Evolutionary conservation across 2,797 vertebrate genomes (phyloP).

Genomic region (Emys orbicularis): DNA sequence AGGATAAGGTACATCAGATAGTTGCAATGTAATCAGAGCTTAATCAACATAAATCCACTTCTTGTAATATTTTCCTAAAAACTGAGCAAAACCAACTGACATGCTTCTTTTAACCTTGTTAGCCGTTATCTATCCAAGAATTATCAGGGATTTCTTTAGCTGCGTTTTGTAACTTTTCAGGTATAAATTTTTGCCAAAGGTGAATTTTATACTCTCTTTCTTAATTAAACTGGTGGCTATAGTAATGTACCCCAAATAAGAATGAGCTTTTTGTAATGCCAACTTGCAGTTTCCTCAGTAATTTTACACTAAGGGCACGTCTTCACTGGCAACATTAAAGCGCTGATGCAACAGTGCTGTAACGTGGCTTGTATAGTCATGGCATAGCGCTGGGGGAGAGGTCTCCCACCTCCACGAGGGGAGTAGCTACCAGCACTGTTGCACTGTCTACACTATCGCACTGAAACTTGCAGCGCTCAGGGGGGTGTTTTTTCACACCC

Average conservation of each 20-base stretch:
- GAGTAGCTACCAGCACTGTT: too few relatives aligned
- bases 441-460: too few relatives aligned
- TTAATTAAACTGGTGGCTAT: background rate
- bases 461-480: too few relatives aligned
- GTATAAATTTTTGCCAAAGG: background rate
- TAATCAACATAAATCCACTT: background rate
- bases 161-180: background rate
- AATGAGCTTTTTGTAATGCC: background rate
- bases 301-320: background rate
- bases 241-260: background rate
- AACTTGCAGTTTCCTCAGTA: background rate
- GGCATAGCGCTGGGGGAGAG: too few relatives aligned
- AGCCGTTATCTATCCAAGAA: background rate
- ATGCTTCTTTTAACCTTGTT: background rate
- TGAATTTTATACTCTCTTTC: background rate
- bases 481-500: too few relatives aligned
- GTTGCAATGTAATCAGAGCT: background rate
- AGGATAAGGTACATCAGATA: background rate
- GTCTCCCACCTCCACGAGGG: too few relatives aligned
- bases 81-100: background rate
- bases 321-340: too few relatives aligned
- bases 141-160: background rate
- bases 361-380: too few relatives aligned
- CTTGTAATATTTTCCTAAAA: rapidly evolving
- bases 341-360: too few relatives aligned